These are phyloP conservation scores for Empis livida DNA, from an alignment of 2,888 invertebrate species.

Conservation along the genomic window DNA sequence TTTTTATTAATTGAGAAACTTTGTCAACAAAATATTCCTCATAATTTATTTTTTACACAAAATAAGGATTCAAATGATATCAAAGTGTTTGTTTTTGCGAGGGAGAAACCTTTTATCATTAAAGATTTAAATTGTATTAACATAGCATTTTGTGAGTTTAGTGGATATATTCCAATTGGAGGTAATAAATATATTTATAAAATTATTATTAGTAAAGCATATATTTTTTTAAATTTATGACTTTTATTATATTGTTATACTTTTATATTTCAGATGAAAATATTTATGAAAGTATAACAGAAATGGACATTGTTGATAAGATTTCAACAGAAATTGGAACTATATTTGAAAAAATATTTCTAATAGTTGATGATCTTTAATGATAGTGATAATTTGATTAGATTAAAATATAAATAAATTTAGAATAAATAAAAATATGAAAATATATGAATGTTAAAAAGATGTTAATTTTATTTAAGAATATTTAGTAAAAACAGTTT, in stretches of 20 bases:
- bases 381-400: too few species aligned
- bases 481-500: too few species aligned
- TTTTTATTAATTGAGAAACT: constrained; percentile 40
- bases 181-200: too few species aligned
- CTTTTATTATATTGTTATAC: too few species aligned
- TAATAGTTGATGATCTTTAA: too few species aligned
- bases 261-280: constrained; percentile 16
- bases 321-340: constrained; percentile 23
- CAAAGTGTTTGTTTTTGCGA: constrained; percentile 52
- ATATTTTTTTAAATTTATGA: neutral
- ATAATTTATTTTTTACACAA: constrained; percentile 57
- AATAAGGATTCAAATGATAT: constrained; percentile 24
- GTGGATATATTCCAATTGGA: constrained; percentile 60
- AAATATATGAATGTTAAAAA: too few species aligned
- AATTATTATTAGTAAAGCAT: too few species aligned
- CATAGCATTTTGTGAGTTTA: constrained; percentile 63
- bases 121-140: constrained; percentile 48
- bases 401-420: too few species aligned
- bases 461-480: too few species aligned
- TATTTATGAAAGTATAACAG: constrained; percentile 19
- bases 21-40: constrained; percentile 50
- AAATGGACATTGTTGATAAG: constrained; percentile 19
- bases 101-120: constrained; percentile 41
- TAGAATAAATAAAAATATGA: too few species aligned
- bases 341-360: constrained; percentile 11